Evolutionary conservation across 2,888 invertebrate genomes (phyloP), one percentile per base, ranked within the genome.

Genomic region (Meloe dianella): DNA sequence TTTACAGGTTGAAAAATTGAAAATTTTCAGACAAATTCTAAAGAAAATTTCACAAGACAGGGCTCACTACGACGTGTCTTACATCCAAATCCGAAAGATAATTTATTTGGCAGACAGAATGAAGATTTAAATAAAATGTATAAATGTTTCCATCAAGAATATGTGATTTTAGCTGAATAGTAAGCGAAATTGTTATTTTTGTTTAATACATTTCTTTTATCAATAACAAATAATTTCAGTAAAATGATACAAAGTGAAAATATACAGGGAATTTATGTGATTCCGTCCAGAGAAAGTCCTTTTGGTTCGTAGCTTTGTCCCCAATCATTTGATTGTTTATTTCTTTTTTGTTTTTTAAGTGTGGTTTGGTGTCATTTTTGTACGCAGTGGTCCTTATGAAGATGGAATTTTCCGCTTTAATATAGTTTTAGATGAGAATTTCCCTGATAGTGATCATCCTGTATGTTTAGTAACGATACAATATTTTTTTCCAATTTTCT

Each of bases 151-250:
- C 91, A 94, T 78, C 92, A 94, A 81, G 96, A 97, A 84, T 96
- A 96, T 79, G 91, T 92, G 76, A 91, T 96, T 75, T 89, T 96
- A 84, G 94, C 95, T 4, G 96, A 97, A 86, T 97, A 95, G 96
- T 96, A 89, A 90, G 93, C n/a, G n/a, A n/a, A n/a, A n/a, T n/a
- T n/a, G n/a, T n/a, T n/a, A n/a, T n/a, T n/a, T n/a, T n/a, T n/a
- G n/a, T n/a, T n/a, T n/a, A n/a, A n/a, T n/a, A n/a, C n/a, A n/a
- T n/a, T n/a, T n/a, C n/a, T n/a, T n/a, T n/a, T n/a, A n/a, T n/a
- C n/a, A n/a, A n/a, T n/a, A n/a, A n/a, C n/a, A n/a, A n/a, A 32
- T 32, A 5, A 38, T 89, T 90, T 73, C 82, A 95, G 95, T 82
- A 92, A 94, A 83, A 91, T 93, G 89, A 84, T 95, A 72, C 91